phyloP scores from a whole-genome alignment of 2,888 invertebrate genomes.

The Apamea epomidion region DNA sequence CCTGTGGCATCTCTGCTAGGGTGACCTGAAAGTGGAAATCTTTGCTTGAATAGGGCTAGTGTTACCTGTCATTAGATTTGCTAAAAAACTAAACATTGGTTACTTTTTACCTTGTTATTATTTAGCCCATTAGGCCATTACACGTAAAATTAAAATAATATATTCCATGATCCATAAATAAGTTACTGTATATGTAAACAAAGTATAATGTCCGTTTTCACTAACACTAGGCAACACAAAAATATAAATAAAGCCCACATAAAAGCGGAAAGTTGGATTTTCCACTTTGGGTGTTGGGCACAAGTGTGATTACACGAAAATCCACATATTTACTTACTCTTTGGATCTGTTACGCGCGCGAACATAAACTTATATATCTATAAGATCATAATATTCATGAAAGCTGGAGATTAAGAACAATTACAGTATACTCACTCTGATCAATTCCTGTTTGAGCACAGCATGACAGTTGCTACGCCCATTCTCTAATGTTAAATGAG shows the following conservation, averaged over 20 bases:
- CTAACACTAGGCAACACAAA: not conserved
- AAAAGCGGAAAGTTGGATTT: not conserved
- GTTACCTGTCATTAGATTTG: not conserved
- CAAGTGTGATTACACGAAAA: too few species aligned
- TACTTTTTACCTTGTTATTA: not conserved
- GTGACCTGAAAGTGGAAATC: constrained; percentile 74
- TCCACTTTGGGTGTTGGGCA: not conserved
- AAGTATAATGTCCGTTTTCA: not conserved
- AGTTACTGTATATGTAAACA: not conserved
- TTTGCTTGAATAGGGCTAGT: not conserved
- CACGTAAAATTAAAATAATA: not conserved
- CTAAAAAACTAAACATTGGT: not conserved
- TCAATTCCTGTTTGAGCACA: constrained; percentile 72
- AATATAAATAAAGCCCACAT: not conserved
- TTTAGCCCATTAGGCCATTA: not conserved
- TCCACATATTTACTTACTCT: not conserved
- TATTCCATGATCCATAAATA: not conserved
- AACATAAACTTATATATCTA: not conserved
- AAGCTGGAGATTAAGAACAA: not conserved
- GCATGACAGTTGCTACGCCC: constrained; percentile 69
- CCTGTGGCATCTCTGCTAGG: constrained; percentile 73
- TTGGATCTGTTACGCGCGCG: not conserved
- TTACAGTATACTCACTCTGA: constrained; percentile 77
- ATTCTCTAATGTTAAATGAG: constrained; percentile 79
- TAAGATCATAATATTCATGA: not conserved